Conservation (phyloP, 2,797 vertebrate species). For the Mallotus villosus region DNA sequence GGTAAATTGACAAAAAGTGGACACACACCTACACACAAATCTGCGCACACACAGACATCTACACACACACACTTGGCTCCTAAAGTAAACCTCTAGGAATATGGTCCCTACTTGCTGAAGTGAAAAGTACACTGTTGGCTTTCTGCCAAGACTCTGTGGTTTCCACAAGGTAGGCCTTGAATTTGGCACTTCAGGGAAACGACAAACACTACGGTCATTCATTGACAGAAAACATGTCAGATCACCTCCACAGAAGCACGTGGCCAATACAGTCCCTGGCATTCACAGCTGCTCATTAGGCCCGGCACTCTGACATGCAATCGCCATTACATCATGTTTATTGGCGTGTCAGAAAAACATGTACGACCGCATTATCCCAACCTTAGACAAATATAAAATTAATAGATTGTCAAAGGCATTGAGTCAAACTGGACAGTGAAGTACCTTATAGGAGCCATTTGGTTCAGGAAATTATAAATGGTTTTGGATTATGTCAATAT, state of each 20-base stretch:
- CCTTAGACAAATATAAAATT: too few species aligned
- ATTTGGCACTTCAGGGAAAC: conserved; percentile 26
- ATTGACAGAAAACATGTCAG: conserved; percentile 29
- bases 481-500: too few species aligned
- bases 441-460: too few species aligned
- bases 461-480: too few species aligned
- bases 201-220: conserved; percentile 31
- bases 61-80: conserved; percentile 3
- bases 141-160: conserved; percentile 23
- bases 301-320: background rate
- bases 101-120: conserved; percentile 13
- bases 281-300: background rate
- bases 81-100: conserved; percentile 13
- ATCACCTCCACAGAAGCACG: background rate
- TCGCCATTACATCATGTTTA: background rate
- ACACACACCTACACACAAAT: conserved; percentile 35
- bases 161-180: conserved; percentile 25
- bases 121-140: conserved; percentile 12
- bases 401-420: too few species aligned
- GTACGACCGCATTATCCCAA: too few species aligned
- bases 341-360: too few species aligned
- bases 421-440: too few species aligned
- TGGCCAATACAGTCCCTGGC: background rate
- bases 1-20: conserved; percentile 45
- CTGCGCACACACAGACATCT: conserved; percentile 24